phyloP scores from a whole-genome alignment of 2,888 invertebrate species.

The Xylota sylvarum region DNA sequence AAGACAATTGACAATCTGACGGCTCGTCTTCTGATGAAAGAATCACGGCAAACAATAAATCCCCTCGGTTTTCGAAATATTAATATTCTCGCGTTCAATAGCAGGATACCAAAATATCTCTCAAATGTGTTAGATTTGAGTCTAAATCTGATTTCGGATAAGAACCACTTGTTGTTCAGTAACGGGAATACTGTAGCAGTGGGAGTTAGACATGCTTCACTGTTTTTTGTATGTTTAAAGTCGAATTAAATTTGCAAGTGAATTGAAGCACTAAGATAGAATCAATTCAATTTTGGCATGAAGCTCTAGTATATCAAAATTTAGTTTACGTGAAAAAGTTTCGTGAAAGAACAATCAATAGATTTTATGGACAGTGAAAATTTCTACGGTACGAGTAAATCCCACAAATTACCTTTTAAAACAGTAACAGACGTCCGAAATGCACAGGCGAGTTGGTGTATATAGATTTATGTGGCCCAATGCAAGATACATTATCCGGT shows the following conservation, averaged over 20 bases:
- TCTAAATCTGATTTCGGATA: not conserved
- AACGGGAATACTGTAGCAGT: conserved; percentile 10
- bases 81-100: conserved; percentile 12
- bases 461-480: conserved; percentile 77
- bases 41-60: conserved; percentile 8
- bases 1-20: too few relatives aligned
- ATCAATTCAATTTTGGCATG: too few relatives aligned
- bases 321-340: conserved; percentile 71
- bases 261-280: conserved; percentile 30
- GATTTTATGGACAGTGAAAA: conserved; percentile 47
- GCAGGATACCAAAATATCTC: not conserved
- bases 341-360: conserved; percentile 61
- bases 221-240: conserved; percentile 43
- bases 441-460: conserved; percentile 75
- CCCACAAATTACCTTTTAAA: conserved; percentile 70
- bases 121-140: not conserved
- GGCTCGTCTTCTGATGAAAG: too few relatives aligned
- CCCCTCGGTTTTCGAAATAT: not conserved
- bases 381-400: conserved; percentile 77
- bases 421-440: conserved; percentile 36
- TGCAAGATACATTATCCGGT: conserved; percentile 72
- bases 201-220: conserved; percentile 42
- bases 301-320: too few relatives aligned
- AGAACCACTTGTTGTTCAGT: not conserved
- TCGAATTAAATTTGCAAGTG: conserved; percentile 4